These are phyloP conservation scores for Drosophila repleta DNA, from an alignment of 1,140 invertebrate species.

Conservation along the genomic window DNA sequence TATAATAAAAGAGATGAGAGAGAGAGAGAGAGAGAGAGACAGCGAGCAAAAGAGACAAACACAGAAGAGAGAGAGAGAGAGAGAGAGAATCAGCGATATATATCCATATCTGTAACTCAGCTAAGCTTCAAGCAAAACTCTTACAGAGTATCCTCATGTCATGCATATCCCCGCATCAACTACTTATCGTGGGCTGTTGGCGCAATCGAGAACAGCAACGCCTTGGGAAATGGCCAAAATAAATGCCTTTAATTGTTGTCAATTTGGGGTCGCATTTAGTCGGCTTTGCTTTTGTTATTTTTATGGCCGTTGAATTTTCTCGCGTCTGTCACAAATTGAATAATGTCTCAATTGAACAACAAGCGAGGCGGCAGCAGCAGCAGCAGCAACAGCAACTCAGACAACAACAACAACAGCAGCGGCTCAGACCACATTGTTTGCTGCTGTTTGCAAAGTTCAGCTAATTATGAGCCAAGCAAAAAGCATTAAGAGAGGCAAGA, in stretches of 20 bases:
- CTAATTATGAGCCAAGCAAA: slow-evolving; percentile 40
- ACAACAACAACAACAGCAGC: neutral
- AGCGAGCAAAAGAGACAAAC: too few relatives aligned
- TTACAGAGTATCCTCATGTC: neutral
- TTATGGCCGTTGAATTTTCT: slow-evolving; percentile 47
- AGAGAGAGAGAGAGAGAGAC: too few relatives aligned
- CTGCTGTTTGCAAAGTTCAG: slow-evolving; percentile 53
- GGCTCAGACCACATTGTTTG: slow-evolving; percentile 36
- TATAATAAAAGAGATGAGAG: too few relatives aligned
- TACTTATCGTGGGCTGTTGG: slow-evolving; percentile 23
- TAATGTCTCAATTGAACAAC: slow-evolving; percentile 73
- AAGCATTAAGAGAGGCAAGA: slow-evolving; percentile 20
- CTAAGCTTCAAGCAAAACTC: too few relatives aligned
- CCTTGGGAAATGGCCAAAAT: slow-evolving; percentile 66
- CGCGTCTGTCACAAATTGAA: slow-evolving; percentile 78
- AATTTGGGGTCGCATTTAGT: slow-evolving; percentile 22
- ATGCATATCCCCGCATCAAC: neutral
- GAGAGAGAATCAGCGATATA: too few relatives aligned
- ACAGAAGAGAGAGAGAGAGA: too few relatives aligned
- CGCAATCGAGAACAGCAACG: slow-evolving; percentile 70
- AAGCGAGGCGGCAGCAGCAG: slow-evolving; percentile 14
- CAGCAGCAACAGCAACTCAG: neutral
- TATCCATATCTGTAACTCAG: too few relatives aligned
- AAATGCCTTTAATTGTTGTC: slow-evolving; percentile 72
- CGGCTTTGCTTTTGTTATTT: slow-evolving; percentile 8